Percentiles rank a stretch among this genome's conserved stretches.
phyloP scores from a whole-genome alignment of 2,797 vertebrate genomes.

The Rhyacichthys aspro region DNA sequence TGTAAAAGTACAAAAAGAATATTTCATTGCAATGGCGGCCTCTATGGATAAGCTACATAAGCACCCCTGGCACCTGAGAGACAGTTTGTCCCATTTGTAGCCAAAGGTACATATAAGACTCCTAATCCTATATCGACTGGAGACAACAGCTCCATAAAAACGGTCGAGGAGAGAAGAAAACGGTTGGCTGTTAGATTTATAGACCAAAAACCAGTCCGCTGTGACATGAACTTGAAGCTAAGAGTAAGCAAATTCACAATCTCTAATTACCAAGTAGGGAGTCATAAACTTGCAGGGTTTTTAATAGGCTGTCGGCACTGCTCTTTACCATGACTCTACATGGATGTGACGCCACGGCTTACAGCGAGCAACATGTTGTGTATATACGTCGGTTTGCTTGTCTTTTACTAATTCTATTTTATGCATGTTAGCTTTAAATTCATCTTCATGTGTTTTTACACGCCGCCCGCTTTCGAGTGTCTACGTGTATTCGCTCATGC shows the following conservation, averaged over 20 bases:
- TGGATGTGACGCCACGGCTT: conserved; percentile 42
- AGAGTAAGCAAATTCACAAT: conserved; percentile 69
- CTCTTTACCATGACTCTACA: conserved; percentile 48
- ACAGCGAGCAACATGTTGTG: conserved; percentile 31
- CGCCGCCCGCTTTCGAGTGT: conserved; percentile 26
- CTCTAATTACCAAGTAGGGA: conserved; percentile 76
- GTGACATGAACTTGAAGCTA: conserved; percentile 76
- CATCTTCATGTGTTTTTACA: conserved; percentile 22
- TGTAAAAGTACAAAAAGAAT: no score
- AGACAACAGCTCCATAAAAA: conserved; percentile 67
- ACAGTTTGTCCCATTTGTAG: conserved; percentile 34
- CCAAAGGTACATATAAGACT: conserved; percentile 68
- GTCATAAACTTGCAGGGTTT: conserved; percentile 74
- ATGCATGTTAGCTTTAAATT: background rate
- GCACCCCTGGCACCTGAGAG: conserved; percentile 19
- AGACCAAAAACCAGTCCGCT: conserved; percentile 80
- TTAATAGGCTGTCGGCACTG: conserved; percentile 74
- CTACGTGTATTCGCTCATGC: conserved; percentile 42
- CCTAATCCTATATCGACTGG: conserved; percentile 74
- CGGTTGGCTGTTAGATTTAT: conserved; percentile 84
- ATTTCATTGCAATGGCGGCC: no score
- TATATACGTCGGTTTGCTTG: conserved; percentile 9
- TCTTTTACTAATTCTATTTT: conserved; percentile 22
- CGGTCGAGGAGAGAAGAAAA: conserved; percentile 27
- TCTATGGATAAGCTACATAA: no score